phyloP scores from a whole-genome alignment of 2,888 invertebrate species.

The Lasioglossum leucozonium region DNA sequence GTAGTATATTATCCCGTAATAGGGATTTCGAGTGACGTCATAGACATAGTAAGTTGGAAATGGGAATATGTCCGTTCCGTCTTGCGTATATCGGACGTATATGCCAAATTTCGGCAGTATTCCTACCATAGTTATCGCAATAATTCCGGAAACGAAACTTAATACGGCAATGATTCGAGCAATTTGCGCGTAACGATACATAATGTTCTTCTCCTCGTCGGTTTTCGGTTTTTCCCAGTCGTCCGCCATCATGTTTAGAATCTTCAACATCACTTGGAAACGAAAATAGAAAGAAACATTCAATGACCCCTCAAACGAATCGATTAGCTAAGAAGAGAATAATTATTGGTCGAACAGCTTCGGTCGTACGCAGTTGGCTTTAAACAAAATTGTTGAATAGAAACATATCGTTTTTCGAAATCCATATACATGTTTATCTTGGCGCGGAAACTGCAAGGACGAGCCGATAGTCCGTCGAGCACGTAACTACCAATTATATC shows the following conservation, averaged over 20 bases:
- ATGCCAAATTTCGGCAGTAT: slow-evolving; percentile 41
- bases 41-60: slow-evolving; percentile 24
- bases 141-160: neutral
- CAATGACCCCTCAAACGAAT: neutral
- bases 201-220: slow-evolving; percentile 20
- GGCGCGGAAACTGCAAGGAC: neutral
- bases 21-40: slow-evolving; percentile 24
- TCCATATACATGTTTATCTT: neutral
- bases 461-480: neutral
- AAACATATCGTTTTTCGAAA: neutral
- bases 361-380: neutral
- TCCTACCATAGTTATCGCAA: neutral
- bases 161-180: slow-evolving; percentile 12
- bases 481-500: neutral
- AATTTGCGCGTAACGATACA: slow-evolving; percentile 32
- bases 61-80: slow-evolving; percentile 27
- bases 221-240: slow-evolving; percentile 39
- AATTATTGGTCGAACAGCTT: neutral
- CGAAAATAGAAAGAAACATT: neutral
- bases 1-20: slow-evolving; percentile 31
- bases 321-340: neutral
- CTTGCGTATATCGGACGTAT: slow-evolving; percentile 17
- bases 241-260: slow-evolving; percentile 44
- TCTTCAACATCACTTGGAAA: neutral
- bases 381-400: neutral